Percentiles rank a stretch among this genome's conserved stretches.
phyloP scores from a whole-genome alignment of 2,113 vertebrate species.

The Brachyistius frenatus region DNA sequence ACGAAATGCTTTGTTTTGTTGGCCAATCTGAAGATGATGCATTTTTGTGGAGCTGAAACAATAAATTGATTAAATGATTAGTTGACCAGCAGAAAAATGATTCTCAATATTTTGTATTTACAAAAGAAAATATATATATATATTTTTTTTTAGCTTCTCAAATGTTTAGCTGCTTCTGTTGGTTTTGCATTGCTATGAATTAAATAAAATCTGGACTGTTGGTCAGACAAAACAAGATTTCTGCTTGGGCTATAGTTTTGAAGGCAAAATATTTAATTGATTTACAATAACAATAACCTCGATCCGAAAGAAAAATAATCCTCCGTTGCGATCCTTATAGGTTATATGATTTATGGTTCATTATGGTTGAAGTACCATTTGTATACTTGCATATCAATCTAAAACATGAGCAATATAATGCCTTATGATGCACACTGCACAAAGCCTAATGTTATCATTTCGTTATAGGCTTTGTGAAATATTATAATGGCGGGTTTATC shows the following conservation, averaged over 20 bases:
- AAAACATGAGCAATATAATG: slow-evolving; percentile 55
- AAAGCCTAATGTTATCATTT: slow-evolving; percentile 72
- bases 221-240: background rate
- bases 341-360: slow-evolving; percentile 40
- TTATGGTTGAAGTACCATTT: slow-evolving; percentile 45
- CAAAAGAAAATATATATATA: background rate
- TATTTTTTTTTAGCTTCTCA: background rate
- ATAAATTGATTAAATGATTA: background rate
- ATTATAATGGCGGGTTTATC: slow-evolving; percentile 79
- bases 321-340: slow-evolving; percentile 7
- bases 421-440: slow-evolving; percentile 58
- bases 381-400: slow-evolving; percentile 47
- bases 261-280: background rate
- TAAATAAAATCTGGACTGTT: background rate
- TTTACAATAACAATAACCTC: background rate
- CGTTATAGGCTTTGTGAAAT: slow-evolving; percentile 69
- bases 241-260: background rate
- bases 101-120: background rate
- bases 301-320: slow-evolving; percentile 11
- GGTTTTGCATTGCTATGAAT: background rate
- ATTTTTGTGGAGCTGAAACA: slow-evolving; percentile 7
- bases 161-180: background rate
- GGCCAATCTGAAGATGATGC: slow-evolving; percentile 24
- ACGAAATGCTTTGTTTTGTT: slow-evolving; percentile 30
- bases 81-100: background rate